These are phyloP conservation scores for Lates calcarifer DNA, from an alignment of 2,113 vertebrate species.

Conservation along the genomic window DNA sequence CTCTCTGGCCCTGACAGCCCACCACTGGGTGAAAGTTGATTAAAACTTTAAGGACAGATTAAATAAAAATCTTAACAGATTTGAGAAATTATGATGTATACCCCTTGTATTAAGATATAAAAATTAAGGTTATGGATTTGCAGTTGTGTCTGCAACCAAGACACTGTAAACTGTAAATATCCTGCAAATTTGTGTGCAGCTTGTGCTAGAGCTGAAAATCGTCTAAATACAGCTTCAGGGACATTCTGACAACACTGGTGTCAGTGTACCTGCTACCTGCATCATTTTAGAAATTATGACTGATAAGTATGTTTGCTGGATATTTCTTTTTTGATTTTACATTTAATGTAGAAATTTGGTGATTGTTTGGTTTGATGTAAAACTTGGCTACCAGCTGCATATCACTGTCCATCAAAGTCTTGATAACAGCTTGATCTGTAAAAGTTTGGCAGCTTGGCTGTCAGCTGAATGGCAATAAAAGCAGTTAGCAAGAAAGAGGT, in stretches of 20 bases:
- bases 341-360: background rate
- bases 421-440: conserved; percentile 12
- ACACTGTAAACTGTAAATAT: background rate
- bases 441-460: conserved; percentile 23
- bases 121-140: too few species aligned
- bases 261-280: too few species aligned
- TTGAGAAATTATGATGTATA: too few species aligned
- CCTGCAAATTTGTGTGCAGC: background rate
- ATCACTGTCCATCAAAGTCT: conserved; percentile 18
- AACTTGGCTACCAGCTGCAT: conserved; percentile 3
- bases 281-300: too few species aligned
- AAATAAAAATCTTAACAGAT: too few species aligned
- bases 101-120: too few species aligned
- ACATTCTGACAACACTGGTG: too few species aligned
- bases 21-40: too few species aligned
- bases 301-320: background rate
- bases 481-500: background rate
- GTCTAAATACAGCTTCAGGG: background rate
- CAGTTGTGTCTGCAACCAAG: background rate
- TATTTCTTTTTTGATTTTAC: conserved; percentile 19
- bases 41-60: too few species aligned
- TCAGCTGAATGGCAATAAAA: background rate
- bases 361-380: conserved; percentile 12
- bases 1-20: too few species aligned
- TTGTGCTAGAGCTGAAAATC: background rate